A percentile compares a stretch with the other conserved stretches of the same genome.
Evolutionary conservation across 2,888 invertebrate species (phyloP).

Genomic region (Stenichneumon culpator): DNA sequence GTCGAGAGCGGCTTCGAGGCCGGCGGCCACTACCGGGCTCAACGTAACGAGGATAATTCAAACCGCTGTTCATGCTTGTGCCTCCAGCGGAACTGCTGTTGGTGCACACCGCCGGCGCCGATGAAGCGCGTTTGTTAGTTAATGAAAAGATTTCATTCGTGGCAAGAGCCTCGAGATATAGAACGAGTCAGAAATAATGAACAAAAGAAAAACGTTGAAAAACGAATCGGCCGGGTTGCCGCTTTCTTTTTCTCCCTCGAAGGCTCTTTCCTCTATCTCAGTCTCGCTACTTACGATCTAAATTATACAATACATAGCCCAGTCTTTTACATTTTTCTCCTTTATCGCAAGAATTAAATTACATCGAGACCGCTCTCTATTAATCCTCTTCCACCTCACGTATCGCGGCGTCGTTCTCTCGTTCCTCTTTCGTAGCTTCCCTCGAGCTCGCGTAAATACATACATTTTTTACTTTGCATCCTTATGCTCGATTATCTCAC

Average conservation of each 20-base stretch:
- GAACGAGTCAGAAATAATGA: constrained; percentile 10
- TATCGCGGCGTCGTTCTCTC: not conserved
- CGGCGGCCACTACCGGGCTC: not conserved
- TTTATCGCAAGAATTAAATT: not conserved
- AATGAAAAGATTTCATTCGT: constrained; percentile 51
- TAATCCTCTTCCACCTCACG: not conserved
- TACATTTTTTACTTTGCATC: not conserved
- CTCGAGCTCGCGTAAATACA: not conserved
- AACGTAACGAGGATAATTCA: constrained; percentile 32
- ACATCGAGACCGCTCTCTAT: not conserved
- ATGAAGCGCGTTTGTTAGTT: constrained; percentile 48
- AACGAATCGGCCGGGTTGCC: constrained; percentile 7
- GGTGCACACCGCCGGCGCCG: constrained; percentile 10
- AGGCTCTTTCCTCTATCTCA: constrained; percentile 18
- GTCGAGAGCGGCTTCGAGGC: not conserved
- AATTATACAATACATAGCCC: not conserved
- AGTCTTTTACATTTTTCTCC: not conserved
- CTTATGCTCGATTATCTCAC: constrained; percentile 37
- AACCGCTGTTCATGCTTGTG: not conserved
- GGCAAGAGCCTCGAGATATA: constrained; percentile 12
- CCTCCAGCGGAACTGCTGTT: not conserved
- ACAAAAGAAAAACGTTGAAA: not conserved
- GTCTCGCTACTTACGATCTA: constrained; percentile 10
- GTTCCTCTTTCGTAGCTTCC: not conserved
- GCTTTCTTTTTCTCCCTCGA: constrained; percentile 9